Percentiles rank a stretch among this genome's conserved stretches.
phyloP scores from a whole-genome alignment of 2,888 invertebrate genomes.

The Netelia virgata region DNA sequence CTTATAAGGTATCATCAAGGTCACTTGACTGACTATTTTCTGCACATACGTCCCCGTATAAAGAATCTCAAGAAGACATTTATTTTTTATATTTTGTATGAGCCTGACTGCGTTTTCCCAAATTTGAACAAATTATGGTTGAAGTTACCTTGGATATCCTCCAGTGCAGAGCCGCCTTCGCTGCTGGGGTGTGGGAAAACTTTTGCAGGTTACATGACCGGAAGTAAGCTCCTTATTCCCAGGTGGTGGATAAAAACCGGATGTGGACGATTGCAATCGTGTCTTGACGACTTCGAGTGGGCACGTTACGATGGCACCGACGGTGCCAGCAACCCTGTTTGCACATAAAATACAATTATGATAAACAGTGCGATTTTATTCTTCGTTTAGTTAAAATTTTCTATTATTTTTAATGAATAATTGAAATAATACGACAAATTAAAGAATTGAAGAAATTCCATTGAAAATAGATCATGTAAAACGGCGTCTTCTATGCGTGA shows the following conservation, averaged over 20 bases:
- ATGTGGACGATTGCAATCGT: slow-evolving; percentile 96
- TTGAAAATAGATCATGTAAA: background rate
- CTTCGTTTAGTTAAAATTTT: background rate
- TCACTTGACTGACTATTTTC: no score
- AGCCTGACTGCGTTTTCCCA: background rate
- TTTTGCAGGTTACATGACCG: slow-evolving; percentile 86
- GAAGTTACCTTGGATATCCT: slow-evolving; percentile 79
- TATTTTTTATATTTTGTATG: no score
- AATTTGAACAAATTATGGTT: background rate
- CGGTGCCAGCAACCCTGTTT: slow-evolving; percentile 96
- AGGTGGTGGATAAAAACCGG: slow-evolving; percentile 85
- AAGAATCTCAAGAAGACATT: no score
- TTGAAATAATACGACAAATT: no score
- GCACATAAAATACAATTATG: slow-evolving; percentile 54
- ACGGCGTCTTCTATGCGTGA: no score
- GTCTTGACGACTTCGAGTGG: slow-evolving; percentile 99
- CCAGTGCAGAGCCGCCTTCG: slow-evolving; percentile 91
- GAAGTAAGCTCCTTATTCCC: slow-evolving; percentile 80
- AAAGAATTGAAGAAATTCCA: background rate
- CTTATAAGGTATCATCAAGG: no score
- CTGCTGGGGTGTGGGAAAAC: slow-evolving; percentile 87
- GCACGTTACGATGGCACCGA: slow-evolving; percentile 98
- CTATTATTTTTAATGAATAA: background rate
- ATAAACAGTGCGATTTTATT: background rate
- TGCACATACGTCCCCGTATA: no score